Percentiles rank a stretch among this genome's conserved stretches.
These are phyloP conservation scores for Megathymus violae DNA, from an alignment of 1,140 invertebrate genomes.

Conservation along the genomic window DNA sequence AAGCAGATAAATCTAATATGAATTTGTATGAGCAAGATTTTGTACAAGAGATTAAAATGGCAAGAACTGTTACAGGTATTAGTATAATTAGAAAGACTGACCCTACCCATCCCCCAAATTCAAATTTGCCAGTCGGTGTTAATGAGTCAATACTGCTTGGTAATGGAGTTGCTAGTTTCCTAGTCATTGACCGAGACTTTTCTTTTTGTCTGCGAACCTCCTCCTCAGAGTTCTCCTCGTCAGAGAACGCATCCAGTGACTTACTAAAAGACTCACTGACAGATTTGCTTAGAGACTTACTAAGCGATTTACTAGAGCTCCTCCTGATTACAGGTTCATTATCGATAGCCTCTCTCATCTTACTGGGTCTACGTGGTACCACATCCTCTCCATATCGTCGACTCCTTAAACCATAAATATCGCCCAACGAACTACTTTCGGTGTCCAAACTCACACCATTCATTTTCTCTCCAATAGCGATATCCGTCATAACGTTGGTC, in stretches of 20 bases:
- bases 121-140: slow-evolving; percentile 52
- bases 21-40: slow-evolving; percentile 52
- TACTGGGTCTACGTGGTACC: slow-evolving; percentile 59
- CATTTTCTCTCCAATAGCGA: slow-evolving; percentile 47
- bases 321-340: slow-evolving; percentile 58
- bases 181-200: slow-evolving; percentile 59
- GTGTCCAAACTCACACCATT: slow-evolving; percentile 58
- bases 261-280: slow-evolving; percentile 64
- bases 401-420: slow-evolving; percentile 58
- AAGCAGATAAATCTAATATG: slow-evolving; percentile 42
- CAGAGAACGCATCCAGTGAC: slow-evolving; percentile 64
- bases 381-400: slow-evolving; percentile 57
- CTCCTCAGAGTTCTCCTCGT: slow-evolving; percentile 67
- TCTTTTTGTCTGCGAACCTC: slow-evolving; percentile 40
- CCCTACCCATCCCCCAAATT: slow-evolving; percentile 69
- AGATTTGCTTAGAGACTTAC: slow-evolving; percentile 59
- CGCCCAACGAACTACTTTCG: slow-evolving; percentile 35
- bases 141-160: slow-evolving; percentile 51
- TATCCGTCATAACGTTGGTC: slow-evolving; percentile 39
- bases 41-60: slow-evolving; percentile 60
- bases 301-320: slow-evolving; percentile 67
- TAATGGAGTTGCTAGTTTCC: slow-evolving; percentile 70
- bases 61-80: slow-evolving; percentile 62
- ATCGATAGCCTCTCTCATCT: slow-evolving; percentile 57
- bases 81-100: slow-evolving; percentile 52